Base-by-base conservation (phyloP, 2,888 invertebrate species). In the Theristus sp. region DNA sequence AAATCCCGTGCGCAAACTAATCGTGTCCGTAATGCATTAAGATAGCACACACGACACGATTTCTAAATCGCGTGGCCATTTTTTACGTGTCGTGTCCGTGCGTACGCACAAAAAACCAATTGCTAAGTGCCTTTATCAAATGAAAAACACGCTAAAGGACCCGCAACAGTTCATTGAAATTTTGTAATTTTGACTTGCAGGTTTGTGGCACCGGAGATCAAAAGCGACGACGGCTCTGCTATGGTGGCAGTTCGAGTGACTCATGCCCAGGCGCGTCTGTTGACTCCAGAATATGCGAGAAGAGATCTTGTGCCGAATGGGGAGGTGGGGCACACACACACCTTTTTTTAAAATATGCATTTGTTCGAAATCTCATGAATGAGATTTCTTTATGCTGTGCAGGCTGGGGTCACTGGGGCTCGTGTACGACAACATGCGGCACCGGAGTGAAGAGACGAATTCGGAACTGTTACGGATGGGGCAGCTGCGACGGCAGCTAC, bases 321-420 rank as follows among this genome's bases (percentile, higher is more conserved):
- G 70, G 69, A 61, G 70, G 55, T 55, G 3, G 52, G 52, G 10
- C n/a, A n/a, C n/a, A 17, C 17, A 38, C 38, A 38, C 17, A 17
- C 6, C 17, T 38, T 38, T 38, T 17, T 38, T 38, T 38, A 13
- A 13, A 6, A 6, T 6, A 13, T 38, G 6, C 6, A 6, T 38
- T 38, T 6, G 38, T 17, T 17, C 38, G 38, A 13, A 13, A 13
- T 13, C 38, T 38, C 17, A 6, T 17, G 38, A 38, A 38, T 38
- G 17, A 38, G 17, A 13, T 38, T 38, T 38, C 38, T 38, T 38
- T 38, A 13, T 17, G 10, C 17, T 38, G 64, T 69, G 57, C 62
- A 71, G 71, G 72, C 49, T 72, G 72, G 72, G 72, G 72, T 55
- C 69, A 68, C 59, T 72, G 72, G 72, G 67, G 67, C 2, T 62